These are phyloP conservation scores for Gerris lacustris DNA, from an alignment of 2,888 invertebrate genomes.

Conservation along the genomic window DNA sequence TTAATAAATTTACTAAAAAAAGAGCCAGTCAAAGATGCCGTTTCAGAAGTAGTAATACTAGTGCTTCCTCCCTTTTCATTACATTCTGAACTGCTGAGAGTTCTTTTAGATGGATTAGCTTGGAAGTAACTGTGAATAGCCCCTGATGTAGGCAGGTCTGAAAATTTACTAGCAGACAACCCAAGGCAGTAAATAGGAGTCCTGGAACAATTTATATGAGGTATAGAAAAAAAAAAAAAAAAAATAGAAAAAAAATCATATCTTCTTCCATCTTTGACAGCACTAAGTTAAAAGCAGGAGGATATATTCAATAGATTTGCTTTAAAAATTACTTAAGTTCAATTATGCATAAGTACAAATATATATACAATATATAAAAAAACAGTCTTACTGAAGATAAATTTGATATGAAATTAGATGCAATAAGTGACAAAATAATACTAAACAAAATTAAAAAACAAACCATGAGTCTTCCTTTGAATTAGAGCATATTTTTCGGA, in stretches of 20 bases:
- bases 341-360: too few species aligned
- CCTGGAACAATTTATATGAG: constrained; percentile 32
- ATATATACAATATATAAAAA: too few species aligned
- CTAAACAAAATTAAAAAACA: constrained; percentile 14
- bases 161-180: constrained; percentile 66
- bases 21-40: too few species aligned
- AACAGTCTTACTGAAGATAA: too few species aligned
- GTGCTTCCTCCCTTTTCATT: too few species aligned
- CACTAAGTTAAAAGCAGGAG: not conserved
- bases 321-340: not conserved
- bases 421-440: not conserved
- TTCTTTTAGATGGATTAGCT: constrained; percentile 30
- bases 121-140: constrained; percentile 39
- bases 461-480: constrained; percentile 34
- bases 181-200: constrained; percentile 55
- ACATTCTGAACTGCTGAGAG: too few species aligned
- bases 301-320: not conserved
- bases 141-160: not conserved
- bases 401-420: too few species aligned
- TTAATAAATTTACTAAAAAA: not conserved
- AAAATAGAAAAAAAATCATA: not conserved
- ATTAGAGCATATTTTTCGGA: constrained; percentile 47
- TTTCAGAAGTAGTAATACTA: too few species aligned
- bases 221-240: not conserved
- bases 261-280: not conserved